A percentile compares a stretch with the other conserved stretches of the same genome.
These are phyloP conservation scores for Poeciliopsis turrubarensis DNA, from an alignment of 2,113 vertebrate species.

Conservation along the genomic window DNA sequence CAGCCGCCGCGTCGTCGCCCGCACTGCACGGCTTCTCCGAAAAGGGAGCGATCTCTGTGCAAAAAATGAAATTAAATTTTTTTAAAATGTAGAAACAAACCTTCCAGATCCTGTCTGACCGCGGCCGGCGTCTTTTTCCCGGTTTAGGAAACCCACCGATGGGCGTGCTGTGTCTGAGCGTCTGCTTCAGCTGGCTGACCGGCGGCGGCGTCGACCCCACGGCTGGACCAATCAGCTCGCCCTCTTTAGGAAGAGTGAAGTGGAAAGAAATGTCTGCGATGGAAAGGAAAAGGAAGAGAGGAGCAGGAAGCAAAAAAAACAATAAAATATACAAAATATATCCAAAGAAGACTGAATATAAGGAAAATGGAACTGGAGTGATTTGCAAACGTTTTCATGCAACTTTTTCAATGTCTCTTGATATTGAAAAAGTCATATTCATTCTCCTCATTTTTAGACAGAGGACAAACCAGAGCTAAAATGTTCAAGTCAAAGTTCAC, in stretches of 20 bases:
- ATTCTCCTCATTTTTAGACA: no score
- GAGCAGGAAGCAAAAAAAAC: no score
- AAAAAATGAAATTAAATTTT: no score
- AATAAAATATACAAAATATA: not conserved
- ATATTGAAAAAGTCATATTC: no score
- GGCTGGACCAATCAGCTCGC: constrained; percentile 84
- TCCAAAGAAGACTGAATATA: no score
- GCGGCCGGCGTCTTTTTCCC: not conserved
- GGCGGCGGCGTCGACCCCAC: constrained; percentile 85
- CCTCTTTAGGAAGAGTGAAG: constrained; percentile 91
- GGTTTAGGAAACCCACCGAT: constrained; percentile 84
- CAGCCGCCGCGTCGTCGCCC: not conserved
- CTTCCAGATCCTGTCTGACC: not conserved
- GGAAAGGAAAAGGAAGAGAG: constrained; percentile 2
- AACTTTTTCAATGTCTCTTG: no score
- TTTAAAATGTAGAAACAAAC: no score
- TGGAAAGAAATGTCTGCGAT: constrained; percentile 86
- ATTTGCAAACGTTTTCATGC: no score
- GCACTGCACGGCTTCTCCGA: constrained; percentile 74
- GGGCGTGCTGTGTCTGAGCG: constrained; percentile 95
- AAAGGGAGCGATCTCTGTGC: constrained; percentile 82
- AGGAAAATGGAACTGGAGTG: no score
- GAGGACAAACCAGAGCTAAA: no score
- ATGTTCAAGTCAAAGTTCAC: no score
- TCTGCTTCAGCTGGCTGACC: constrained; percentile 88